Evolutionary conservation across 2,113 vertebrate species (phyloP).

Genomic region (Pyxicephalus adspersus): DNA sequence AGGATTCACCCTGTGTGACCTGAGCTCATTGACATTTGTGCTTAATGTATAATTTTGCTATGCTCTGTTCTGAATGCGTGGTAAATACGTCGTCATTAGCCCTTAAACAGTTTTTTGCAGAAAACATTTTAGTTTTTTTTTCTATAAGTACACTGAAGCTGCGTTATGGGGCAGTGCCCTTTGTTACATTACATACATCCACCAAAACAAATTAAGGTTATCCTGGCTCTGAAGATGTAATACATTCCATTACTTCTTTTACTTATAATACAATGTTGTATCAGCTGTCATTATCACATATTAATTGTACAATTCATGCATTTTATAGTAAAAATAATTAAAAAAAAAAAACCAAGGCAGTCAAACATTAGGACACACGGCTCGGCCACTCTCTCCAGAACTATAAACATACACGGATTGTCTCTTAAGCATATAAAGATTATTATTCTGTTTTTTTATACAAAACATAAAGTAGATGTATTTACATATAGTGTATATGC

Average conservation of each 20-base stretch:
- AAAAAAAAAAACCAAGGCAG: conserved; percentile 13
- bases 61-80: no score
- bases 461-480: conserved; percentile 45
- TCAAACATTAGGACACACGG: not conserved
- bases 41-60: no score
- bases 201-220: no score
- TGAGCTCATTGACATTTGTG: no score
- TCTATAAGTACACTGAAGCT: no score
- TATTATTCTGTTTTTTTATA: conserved; percentile 5
- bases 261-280: not conserved
- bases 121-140: no score
- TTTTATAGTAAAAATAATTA: not conserved
- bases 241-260: not conserved
- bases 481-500: conserved; percentile 49
- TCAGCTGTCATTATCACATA: not conserved
- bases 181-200: no score
- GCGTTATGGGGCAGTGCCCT: no score
- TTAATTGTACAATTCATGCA: not conserved
- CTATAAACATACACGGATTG: conserved; percentile 39
- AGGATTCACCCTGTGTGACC: no score
- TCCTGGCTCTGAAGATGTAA: not conserved
- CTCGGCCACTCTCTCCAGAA: conserved; percentile 27
- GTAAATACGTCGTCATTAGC: no score
- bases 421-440: conserved; percentile 48
- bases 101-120: no score